Evolutionary conservation across 1,140 invertebrate genomes (phyloP), one percentile per base, ranked within the genome.

Genomic region (Carcinoscorpius rotundicauda): DNA sequence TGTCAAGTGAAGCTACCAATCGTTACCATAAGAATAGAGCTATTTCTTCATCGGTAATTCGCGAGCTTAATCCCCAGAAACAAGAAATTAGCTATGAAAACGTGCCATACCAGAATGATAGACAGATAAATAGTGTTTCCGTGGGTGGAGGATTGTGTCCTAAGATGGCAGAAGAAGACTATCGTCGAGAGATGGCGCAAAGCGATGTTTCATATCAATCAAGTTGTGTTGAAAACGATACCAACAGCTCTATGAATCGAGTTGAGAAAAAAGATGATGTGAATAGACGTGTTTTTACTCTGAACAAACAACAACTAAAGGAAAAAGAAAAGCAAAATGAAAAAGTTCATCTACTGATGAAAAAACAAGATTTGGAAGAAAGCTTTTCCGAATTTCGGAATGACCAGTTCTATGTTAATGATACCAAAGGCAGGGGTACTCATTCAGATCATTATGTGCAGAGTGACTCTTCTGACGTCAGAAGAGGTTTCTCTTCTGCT

Each of bases 1-100:
- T 51, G 29, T 60, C 59, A 9, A 48, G 48, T 51, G 6, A 8
- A 8, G 29, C 29, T 60, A 49, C 8, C 59, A 60, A 51, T 10
- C 49, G 52, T 11, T 48, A 53, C 3, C 50, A n/a, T 10, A 57
- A 50, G 9, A 50, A 57, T 52, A 9, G n/a, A 62, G 6, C 61
- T 5, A 29, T 51, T 62, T 51, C 68, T 29, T 62, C 57, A 3
- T 69, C 68, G 0, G 68, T 69, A 5, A 67, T 69, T 52, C 50
- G 66, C 49, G 68, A 67, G 60, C 58, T 66, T 10, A 61, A 69
- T 51, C 64, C 66, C 48, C 66, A 69, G 57, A 69, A 69, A 29
- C 61, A 64, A 60, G 68, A 66, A 60, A 66, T 66, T 48, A 64
- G 63, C 53, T 69, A 69, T 11, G 68, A 69, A 52, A 69, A 69